These are phyloP conservation scores for Cathartes aura DNA, from an alignment of 2,113 vertebrate species.

Conservation along the genomic window DNA sequence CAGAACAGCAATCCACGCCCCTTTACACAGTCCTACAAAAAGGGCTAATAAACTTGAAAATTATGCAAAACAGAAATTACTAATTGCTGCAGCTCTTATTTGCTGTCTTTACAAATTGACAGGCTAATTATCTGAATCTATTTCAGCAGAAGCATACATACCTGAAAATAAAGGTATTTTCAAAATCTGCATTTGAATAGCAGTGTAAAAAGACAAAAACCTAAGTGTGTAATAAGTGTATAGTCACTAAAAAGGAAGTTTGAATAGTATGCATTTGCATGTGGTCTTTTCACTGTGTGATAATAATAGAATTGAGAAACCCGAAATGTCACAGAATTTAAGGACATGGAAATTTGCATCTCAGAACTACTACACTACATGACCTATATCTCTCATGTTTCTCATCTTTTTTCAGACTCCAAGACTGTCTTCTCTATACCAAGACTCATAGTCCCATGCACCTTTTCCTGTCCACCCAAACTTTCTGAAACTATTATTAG, in stretches of 20 bases:
- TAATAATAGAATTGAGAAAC: neutral
- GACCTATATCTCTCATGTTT: neutral
- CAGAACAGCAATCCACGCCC: neutral
- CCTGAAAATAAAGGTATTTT: neutral
- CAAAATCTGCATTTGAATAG: neutral
- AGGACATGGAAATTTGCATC: neutral
- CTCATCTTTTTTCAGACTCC: neutral
- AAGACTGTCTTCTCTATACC: neutral
- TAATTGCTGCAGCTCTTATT: neutral
- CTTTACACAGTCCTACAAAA: neutral
- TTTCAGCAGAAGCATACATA: neutral
- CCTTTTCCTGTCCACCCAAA: neutral
- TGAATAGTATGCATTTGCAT: neutral
- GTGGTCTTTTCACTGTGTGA: neutral
- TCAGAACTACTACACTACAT: neutral
- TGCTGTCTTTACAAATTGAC: neutral
- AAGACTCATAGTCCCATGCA: rapidly evolving
- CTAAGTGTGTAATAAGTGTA: neutral
- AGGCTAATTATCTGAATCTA: neutral
- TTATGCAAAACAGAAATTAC: neutral
- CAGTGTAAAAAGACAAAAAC: neutral
- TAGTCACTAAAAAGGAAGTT: neutral
- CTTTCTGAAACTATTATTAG: neutral
- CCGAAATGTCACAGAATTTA: neutral
- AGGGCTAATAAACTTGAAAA: neutral